A percentile compares a stretch with the other conserved stretches of the same genome.
Evolutionary conservation across 2,113 vertebrate species (phyloP).

Genomic region (Pluvianellus socialis): DNA sequence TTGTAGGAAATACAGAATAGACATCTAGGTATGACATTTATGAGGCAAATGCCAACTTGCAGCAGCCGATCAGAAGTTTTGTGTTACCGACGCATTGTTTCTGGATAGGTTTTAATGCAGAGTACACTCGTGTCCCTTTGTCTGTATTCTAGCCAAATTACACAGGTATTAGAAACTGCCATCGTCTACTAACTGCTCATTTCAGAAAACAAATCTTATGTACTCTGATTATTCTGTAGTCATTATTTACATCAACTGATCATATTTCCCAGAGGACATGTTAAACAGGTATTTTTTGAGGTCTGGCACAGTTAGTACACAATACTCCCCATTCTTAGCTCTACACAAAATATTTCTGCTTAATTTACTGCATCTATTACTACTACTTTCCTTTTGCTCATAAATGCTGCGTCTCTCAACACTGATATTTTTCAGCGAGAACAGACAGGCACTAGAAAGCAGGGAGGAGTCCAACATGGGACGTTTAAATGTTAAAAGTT

Average conservation of each 20-base stretch:
- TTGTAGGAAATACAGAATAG: background rate
- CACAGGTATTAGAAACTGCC: background rate
- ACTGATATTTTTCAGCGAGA: background rate
- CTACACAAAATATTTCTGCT: conserved; percentile 15
- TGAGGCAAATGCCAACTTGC: background rate
- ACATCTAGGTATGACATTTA: background rate
- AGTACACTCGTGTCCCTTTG: background rate
- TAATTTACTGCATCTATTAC: conserved; percentile 28
- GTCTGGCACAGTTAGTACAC: conserved; percentile 11
- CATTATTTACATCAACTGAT: conserved; percentile 18
- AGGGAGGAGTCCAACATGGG: background rate
- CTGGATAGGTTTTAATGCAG: background rate
- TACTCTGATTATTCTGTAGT: background rate
- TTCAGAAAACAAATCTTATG: conserved; percentile 16
- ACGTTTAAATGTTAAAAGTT: background rate
- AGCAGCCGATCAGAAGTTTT: background rate
- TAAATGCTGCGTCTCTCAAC: background rate
- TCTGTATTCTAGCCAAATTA: background rate
- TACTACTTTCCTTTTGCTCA: background rate
- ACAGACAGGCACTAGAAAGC: background rate
- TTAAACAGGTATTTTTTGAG: conserved; percentile 35
- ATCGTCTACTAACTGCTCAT: background rate
- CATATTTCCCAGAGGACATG: background rate
- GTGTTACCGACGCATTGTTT: background rate
- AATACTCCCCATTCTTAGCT: conserved; percentile 31